Percentiles rank a stretch among this genome's conserved stretches.
These are phyloP conservation scores for Calephelis virginiensis DNA, from an alignment of 1,140 invertebrate species.

Conservation along the genomic window DNA sequence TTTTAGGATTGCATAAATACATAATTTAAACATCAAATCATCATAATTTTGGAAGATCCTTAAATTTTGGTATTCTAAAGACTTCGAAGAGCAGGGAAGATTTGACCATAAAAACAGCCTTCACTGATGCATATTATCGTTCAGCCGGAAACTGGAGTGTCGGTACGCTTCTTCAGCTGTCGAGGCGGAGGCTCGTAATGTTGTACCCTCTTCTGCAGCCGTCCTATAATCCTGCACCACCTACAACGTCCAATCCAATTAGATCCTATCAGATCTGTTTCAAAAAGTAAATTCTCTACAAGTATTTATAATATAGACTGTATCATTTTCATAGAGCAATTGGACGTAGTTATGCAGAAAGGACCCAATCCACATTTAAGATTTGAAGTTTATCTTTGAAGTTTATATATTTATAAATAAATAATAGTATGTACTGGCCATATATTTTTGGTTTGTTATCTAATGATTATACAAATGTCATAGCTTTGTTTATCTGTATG, in stretches of 20 bases:
- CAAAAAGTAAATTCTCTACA: too few relatives aligned
- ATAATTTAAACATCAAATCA: neutral
- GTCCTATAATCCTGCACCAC: conserved; percentile 29
- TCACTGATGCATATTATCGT: neutral
- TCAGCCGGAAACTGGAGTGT: conserved; percentile 12
- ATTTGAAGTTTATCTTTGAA: too few relatives aligned
- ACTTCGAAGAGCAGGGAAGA: neutral
- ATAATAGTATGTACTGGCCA: too few relatives aligned
- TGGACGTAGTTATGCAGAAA: too few relatives aligned
- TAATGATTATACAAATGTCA: too few relatives aligned
- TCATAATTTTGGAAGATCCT: neutral
- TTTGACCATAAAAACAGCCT: neutral
- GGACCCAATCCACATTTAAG: too few relatives aligned
- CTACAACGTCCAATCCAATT: neutral
- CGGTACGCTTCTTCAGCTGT: conserved; percentile 31
- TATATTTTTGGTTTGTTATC: too few relatives aligned
- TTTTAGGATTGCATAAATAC: too few relatives aligned
- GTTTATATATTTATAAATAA: too few relatives aligned
- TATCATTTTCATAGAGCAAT: too few relatives aligned
- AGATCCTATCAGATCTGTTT: neutral
- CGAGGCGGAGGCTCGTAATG: conserved; percentile 30
- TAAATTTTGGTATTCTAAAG: neutral
- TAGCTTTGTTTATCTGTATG: too few relatives aligned
- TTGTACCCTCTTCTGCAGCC: conserved; percentile 3
- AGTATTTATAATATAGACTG: too few relatives aligned